These are phyloP conservation scores for Gadopsis marmoratus DNA, from an alignment of 2,797 vertebrate genomes.

Conservation along the genomic window DNA sequence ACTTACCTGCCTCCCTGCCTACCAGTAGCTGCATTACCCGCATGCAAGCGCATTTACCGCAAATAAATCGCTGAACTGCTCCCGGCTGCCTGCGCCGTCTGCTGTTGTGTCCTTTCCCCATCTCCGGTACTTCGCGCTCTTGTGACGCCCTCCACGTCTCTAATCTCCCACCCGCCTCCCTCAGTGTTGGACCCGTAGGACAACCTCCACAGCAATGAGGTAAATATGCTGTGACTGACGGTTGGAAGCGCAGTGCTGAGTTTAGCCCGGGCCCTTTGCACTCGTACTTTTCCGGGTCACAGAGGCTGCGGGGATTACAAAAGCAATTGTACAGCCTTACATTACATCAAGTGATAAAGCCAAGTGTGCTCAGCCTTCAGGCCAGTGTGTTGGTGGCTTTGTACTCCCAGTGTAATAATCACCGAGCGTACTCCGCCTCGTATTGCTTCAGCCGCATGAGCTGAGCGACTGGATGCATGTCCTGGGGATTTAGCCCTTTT, in stretches of 20 bases:
- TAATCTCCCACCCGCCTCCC: conserved; percentile 11
- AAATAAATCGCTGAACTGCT: too few species aligned
- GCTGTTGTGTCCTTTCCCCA: too few species aligned
- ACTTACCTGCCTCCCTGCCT: too few species aligned
- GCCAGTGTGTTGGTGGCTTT: conserved; percentile 52
- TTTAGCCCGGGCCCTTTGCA: conserved; percentile 48
- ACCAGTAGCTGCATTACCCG: too few species aligned
- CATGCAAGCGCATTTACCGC: too few species aligned
- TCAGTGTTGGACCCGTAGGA: neutral
- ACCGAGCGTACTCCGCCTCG: conserved; percentile 19
- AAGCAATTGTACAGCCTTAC: conserved; percentile 71
- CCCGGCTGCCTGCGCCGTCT: too few species aligned
- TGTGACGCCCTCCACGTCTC: neutral
- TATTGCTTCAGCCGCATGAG: conserved; percentile 15
- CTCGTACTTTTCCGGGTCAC: conserved; percentile 56
- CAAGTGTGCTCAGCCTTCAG: conserved; percentile 32
- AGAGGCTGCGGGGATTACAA: conserved; percentile 55
- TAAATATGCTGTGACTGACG: conserved; percentile 63
- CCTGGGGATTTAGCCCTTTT: neutral
- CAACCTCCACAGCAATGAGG: conserved; percentile 38
- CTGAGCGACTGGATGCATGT: conserved; percentile 12
- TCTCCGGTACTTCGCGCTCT: too few species aligned
- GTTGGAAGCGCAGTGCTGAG: conserved; percentile 49
- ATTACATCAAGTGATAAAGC: conserved; percentile 57
- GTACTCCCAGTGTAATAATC: conserved; percentile 41